Conservation (phyloP, 1,140 invertebrate genomes). For the Panulirus ornatus region DNA sequence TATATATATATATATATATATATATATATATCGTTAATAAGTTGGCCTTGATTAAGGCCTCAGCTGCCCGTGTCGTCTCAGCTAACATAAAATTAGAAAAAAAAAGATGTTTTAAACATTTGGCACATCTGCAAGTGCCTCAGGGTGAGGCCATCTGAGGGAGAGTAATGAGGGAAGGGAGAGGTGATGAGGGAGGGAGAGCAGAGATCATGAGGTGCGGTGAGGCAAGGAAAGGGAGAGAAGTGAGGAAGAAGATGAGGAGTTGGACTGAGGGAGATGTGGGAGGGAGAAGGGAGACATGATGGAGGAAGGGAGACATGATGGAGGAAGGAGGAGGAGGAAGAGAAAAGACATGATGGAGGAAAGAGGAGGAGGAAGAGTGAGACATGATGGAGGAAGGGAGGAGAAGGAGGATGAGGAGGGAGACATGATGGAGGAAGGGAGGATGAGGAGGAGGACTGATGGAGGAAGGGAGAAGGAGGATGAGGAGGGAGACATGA, state of each 20-base stretch:
- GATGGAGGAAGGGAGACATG: not conserved
- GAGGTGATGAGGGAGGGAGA: not conserved
- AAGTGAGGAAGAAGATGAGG: not conserved
- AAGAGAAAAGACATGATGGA: not conserved
- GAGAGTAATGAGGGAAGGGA: not conserved
- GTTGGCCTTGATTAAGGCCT: no score
- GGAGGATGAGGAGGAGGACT: constrained; percentile 22
- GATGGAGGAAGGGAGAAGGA: constrained; percentile 17
- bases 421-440: not conserved
- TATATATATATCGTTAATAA: no score
- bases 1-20: no score
- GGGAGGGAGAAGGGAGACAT: no score
- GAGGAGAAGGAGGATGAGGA: not conserved
- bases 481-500: not conserved
- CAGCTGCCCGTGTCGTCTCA: no score
- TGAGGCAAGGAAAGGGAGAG: not conserved
- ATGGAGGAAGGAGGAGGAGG: not conserved
- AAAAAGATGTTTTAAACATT: no score
- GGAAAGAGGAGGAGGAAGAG: not conserved
- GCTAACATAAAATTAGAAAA: no score
- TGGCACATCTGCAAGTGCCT: no score
- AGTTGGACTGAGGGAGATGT: not conserved
- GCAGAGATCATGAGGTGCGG: not conserved
- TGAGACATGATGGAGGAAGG: not conserved
- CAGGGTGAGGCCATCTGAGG: not conserved